phyloP scores from a whole-genome alignment of 2,888 invertebrate species.

The Netelia fuscicornis region DNA sequence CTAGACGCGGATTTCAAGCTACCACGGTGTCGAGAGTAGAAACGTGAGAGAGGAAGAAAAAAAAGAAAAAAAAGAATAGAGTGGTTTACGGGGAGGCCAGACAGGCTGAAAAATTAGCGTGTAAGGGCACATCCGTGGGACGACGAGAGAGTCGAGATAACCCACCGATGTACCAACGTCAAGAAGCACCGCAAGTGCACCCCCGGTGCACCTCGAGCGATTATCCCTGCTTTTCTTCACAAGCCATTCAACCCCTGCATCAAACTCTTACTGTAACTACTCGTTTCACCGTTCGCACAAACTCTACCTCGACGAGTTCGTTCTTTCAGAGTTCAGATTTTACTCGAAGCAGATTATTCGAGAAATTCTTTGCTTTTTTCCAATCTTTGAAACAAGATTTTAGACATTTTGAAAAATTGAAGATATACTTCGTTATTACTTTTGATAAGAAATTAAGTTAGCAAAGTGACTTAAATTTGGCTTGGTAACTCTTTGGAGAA shows the following conservation, averaged over 20 bases:
- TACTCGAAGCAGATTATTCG: not conserved
- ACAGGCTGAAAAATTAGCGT: constrained; percentile 11
- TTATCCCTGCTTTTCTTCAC: constrained; percentile 40
- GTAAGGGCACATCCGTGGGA: not conserved
- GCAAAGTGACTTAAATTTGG: not conserved
- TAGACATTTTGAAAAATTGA: not conserved
- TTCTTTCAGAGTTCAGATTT: not conserved
- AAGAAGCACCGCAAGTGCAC: constrained; percentile 54
- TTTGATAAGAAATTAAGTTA: too few relatives aligned
- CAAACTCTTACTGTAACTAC: not conserved
- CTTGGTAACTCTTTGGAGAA: too few relatives aligned
- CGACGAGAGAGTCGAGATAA: constrained; percentile 8
- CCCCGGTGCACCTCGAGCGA: constrained; percentile 31
- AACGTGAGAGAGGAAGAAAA: not conserved
- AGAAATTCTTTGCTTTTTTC: not conserved
- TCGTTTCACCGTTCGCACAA: not conserved
- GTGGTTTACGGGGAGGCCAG: constrained; percentile 1
- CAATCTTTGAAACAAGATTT: not conserved
- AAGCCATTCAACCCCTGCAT: constrained; percentile 21
- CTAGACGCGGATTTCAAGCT: not conserved
- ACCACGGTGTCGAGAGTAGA: not conserved
- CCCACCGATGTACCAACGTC: constrained; percentile 33
- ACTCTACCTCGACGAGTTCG: not conserved
- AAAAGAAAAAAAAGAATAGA: not conserved
- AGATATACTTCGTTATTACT: not conserved